Evolutionary conservation across 2,888 invertebrate genomes (phyloP).

Genomic region (Drosophila putrida): DNA sequence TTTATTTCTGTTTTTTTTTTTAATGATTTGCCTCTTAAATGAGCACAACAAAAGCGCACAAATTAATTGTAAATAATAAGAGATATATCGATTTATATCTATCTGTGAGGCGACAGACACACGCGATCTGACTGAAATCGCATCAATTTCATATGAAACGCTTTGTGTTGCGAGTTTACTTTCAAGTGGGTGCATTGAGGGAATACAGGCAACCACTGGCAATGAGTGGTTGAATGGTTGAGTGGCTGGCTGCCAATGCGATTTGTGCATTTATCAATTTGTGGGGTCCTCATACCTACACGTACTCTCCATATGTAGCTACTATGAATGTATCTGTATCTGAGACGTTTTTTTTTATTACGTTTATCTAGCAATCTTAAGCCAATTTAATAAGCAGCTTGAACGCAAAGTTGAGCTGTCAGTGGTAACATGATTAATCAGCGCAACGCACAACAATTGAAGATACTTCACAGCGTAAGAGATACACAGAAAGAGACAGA

Average conservation of each 20-base stretch:
- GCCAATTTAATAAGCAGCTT: conserved; percentile 79
- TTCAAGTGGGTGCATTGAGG: conserved; percentile 67
- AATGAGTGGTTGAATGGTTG: conserved; percentile 29
- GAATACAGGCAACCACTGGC: conserved; percentile 25
- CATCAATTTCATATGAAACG: conserved; percentile 62
- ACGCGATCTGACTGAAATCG: conserved; percentile 71
- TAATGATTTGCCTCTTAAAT: conserved; percentile 35
- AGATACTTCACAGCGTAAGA: conserved; percentile 48
- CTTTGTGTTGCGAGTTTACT: conserved; percentile 43
- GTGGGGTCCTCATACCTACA: conserved; percentile 77
- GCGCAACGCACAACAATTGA: conserved; percentile 70
- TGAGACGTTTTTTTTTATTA: conserved; percentile 47
- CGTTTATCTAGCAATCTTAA: conserved; percentile 77
- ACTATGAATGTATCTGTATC: conserved; percentile 22
- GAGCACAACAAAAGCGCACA: conserved; percentile 63
- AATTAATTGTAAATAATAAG: conserved; percentile 77
- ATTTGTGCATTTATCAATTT: conserved; percentile 76
- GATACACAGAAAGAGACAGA: conserved; percentile 20
- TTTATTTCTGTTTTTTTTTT: conserved; percentile 2
- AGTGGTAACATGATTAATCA: conserved; percentile 79
- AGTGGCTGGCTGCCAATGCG: conserved; percentile 28
- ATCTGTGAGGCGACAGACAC: conserved; percentile 35
- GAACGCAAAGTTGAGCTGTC: conserved; percentile 78
- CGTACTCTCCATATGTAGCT: conserved; percentile 48
- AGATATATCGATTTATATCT: conserved; percentile 41